Evolutionary conservation across 2,113 vertebrate species (phyloP).

Genomic region (Catharus fuscescens): DNA sequence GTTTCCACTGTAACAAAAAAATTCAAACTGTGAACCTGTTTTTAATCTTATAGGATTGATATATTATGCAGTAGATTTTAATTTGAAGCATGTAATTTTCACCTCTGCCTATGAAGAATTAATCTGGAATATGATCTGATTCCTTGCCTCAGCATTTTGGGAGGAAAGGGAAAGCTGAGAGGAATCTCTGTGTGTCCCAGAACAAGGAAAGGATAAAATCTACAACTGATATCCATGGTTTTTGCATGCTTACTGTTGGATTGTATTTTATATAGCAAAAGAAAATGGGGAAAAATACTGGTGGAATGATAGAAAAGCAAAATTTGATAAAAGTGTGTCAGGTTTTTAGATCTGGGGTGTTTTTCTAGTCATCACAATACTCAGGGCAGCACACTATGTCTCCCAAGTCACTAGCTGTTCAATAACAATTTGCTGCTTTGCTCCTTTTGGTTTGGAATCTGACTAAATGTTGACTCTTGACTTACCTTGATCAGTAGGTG

Average conservation of each 20-base stretch:
- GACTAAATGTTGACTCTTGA: background rate
- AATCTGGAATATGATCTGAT: background rate
- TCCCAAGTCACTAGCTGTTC: background rate
- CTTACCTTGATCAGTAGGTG: background rate
- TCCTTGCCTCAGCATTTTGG: background rate
- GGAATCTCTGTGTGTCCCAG: background rate
- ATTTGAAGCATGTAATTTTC: background rate
- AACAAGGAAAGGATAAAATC: background rate
- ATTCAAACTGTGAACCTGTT: background rate
- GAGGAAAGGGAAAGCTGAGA: background rate
- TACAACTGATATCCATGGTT: background rate
- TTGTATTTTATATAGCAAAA: background rate
- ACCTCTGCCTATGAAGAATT: background rate
- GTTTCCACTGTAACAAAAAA: background rate
- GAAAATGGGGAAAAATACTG: background rate
- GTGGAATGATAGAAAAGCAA: background rate
- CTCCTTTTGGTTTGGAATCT: background rate
- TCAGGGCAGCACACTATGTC: fast-evolving
- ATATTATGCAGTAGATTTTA: background rate
- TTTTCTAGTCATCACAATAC: background rate
- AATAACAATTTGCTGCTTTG: background rate
- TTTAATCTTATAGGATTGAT: background rate
- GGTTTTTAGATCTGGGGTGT: background rate
- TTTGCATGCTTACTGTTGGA: background rate
- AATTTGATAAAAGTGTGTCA: background rate